Percentiles rank a stretch among this genome's conserved stretches.
Evolutionary conservation across 2,888 invertebrate species (phyloP).

Genomic region (Erannis defoliaria): DNA sequence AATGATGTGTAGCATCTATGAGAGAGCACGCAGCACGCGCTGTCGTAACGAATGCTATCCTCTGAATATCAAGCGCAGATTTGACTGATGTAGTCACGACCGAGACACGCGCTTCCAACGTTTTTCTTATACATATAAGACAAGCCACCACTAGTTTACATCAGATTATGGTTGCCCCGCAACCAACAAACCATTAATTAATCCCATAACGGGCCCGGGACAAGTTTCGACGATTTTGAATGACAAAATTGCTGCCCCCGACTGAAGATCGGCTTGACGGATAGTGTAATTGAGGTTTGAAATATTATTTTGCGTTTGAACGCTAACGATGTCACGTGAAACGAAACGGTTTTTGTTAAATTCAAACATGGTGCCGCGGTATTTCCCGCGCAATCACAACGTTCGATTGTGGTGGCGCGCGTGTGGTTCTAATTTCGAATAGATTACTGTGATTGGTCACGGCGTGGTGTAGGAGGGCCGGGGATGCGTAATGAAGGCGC

Average conservation of each 20-base stretch:
- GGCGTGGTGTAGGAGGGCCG: conserved; percentile 54
- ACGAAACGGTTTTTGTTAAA: conserved; percentile 49
- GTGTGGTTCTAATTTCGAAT: conserved; percentile 74
- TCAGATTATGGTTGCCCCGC: conserved; percentile 65
- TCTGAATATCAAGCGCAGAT: conserved; percentile 76
- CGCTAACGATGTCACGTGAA: conserved; percentile 62
- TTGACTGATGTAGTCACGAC: conserved; percentile 81
- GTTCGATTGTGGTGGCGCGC: conserved; percentile 64
- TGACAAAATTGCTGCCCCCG: conserved; percentile 71
- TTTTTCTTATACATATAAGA: conserved; percentile 68
- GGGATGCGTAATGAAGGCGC: conserved; percentile 59
- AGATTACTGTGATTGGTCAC: conserved; percentile 74
- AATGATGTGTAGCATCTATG: conserved; percentile 62
- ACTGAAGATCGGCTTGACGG: conserved; percentile 62
- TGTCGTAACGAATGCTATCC: conserved; percentile 73
- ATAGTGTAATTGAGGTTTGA: conserved; percentile 74
- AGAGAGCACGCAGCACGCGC: conserved; percentile 59
- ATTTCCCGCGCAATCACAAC: conserved; percentile 60
- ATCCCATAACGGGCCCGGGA: conserved; percentile 69
- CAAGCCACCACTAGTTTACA: conserved; percentile 66
- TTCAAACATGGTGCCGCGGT: conserved; percentile 56
- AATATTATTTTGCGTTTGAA: conserved; percentile 65
- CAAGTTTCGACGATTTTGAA: conserved; percentile 70
- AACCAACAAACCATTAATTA: conserved; percentile 70
- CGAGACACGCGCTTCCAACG: conserved; percentile 70